Percentiles rank a stretch among this genome's conserved stretches.
Evolutionary conservation across 2,888 invertebrate species (phyloP).

Genomic region (Physocephala rufipes): DNA sequence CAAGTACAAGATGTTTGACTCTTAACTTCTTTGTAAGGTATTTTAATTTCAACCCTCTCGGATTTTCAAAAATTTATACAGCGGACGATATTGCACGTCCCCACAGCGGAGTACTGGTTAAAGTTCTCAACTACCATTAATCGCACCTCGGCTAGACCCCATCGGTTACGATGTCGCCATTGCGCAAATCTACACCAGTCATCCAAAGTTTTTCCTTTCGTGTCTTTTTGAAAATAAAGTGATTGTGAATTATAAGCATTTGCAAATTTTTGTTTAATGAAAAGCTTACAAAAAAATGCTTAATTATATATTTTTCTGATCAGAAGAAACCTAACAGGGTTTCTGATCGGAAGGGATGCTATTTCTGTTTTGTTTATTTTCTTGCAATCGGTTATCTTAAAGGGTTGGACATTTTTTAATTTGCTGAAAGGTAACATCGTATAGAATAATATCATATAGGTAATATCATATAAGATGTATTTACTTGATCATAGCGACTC

Average conservation of each 20-base stretch:
- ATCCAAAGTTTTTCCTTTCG: not conserved
- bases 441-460: too few relatives aligned
- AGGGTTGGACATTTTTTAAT: too few relatives aligned
- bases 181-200: conserved; percentile 79
- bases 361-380: too few relatives aligned
- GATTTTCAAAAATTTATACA: conserved; percentile 87
- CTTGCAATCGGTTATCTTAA: too few relatives aligned
- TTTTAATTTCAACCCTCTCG: conserved; percentile 65
- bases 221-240: not conserved
- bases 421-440: too few relatives aligned
- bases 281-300: too few relatives aligned
- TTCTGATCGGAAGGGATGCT: too few relatives aligned
- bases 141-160: conserved; percentile 89
- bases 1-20: not conserved
- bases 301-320: not conserved
- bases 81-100: conserved; percentile 87
- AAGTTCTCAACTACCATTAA: conserved; percentile 95
- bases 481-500: too few relatives aligned
- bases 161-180: conserved; percentile 93
- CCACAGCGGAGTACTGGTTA: conserved; percentile 91
- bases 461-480: too few relatives aligned
- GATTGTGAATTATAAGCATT: not conserved
- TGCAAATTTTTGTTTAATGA: too few relatives aligned
- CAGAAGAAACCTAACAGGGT: too few relatives aligned
- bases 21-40: conserved; percentile 41